Base-by-base conservation (phyloP, 1,140 invertebrate genomes). In the Bombus sibiricus region DNA sequence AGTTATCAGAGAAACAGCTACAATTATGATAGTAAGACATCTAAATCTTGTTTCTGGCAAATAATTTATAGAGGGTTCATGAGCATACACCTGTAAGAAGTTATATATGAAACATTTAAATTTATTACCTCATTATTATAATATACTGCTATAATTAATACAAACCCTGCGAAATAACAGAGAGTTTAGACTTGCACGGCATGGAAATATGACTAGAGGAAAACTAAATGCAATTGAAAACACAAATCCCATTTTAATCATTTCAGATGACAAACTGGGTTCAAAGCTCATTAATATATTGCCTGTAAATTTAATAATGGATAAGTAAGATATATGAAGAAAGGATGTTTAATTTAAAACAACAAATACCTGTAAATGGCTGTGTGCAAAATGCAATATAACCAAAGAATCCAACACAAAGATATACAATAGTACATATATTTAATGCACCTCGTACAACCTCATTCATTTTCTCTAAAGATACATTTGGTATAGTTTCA, bases 161-260 rank as follows among this genome's bases (percentile, higher is more conserved):
- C 92, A 94, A 96, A 98, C 98, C 96, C 97, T 97, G 93, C 97
- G 96, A 94, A 98, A 99, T 1, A 99, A 93, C 74, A 99, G 96
- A 1, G 98, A 99, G 95, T 99, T 98, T 8, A 99, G 95, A 94
- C 98, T 99, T 12, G 98, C 98, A 85, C 99, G 95, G 94, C 99
- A 99, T 18, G 99, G 99, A 95, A 99, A 99, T 93, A 99, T 98
- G 80, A 99, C 98, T 78, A 99, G 96, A 22, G 99, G 99, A 96
- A 99, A 99, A 94, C 98, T 99, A 92, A 99, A 98, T 34, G 98
- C 98, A 64, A 99, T 96, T 1, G 98, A 99, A 72, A 99, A 95
- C 2, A 99, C 97, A 96, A 99, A 99, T 47, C 98, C 98, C 87
- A 99, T 96, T 96, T 99, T 98, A 86, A 99, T 98, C 47, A 98